Evolutionary conservation across 2,113 vertebrate genomes (phyloP).

Genomic region (Macrotis lagotis): DNA sequence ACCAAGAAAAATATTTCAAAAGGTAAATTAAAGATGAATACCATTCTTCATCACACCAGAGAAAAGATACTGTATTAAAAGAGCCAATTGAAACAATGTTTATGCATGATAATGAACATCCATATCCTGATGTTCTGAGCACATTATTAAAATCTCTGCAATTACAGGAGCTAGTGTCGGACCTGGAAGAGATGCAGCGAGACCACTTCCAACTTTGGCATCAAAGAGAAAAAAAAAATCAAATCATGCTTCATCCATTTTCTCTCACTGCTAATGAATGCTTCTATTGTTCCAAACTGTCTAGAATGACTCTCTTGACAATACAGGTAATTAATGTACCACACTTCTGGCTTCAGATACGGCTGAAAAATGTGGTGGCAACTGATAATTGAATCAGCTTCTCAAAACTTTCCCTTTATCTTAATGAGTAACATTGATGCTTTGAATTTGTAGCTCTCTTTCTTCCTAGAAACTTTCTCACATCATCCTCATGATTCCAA

Average conservation of each 20-base stretch:
- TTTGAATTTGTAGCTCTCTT: conserved; percentile 59
- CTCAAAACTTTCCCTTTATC: conserved; percentile 75
- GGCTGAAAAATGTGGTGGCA: conserved; percentile 55
- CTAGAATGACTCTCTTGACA: conserved; percentile 66
- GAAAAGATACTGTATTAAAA: neutral
- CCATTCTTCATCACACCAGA: neutral
- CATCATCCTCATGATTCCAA: conserved; percentile 51
- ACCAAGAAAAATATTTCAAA: conserved; percentile 32
- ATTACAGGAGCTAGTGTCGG: conserved; percentile 63
- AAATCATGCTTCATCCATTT: conserved; percentile 67
- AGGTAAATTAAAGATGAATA: conserved; percentile 29
- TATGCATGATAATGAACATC: conserved; percentile 25
- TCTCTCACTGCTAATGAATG: conserved; percentile 76
- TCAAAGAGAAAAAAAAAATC: conserved; percentile 60
- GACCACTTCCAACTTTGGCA: conserved; percentile 72
- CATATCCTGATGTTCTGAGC: conserved; percentile 48
- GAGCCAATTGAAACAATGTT: conserved; percentile 19
- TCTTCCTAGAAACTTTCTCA: conserved; percentile 64
- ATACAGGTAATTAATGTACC: conserved; percentile 77
- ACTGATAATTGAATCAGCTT: conserved; percentile 69
- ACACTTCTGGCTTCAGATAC: conserved; percentile 63
- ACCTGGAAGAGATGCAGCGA: conserved; percentile 37
- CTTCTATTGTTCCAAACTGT: conserved; percentile 72
- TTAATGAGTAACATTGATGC: conserved; percentile 71
- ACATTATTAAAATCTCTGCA: conserved; percentile 52